Evolutionary conservation across 2,888 invertebrate genomes (phyloP).

Genomic region (Heteromyza rotundicornis): DNA sequence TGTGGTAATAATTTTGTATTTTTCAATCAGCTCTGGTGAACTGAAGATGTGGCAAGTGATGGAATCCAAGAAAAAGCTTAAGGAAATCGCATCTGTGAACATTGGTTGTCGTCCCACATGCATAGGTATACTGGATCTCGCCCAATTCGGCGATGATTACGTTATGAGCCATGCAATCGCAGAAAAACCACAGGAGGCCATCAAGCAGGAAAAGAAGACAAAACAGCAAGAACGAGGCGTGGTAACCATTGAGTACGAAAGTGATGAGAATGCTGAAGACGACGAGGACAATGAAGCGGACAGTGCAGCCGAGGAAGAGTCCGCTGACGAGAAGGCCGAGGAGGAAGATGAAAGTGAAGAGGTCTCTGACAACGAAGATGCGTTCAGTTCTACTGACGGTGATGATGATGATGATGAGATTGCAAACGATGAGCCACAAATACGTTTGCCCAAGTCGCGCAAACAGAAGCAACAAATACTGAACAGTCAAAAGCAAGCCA

Average conservation of each 20-base stretch:
- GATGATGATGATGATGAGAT: conserved; percentile 8
- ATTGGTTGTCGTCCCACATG: conserved; percentile 79
- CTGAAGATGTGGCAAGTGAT: conserved; percentile 73
- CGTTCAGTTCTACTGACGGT: conserved; percentile 1
- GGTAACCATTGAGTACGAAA: conserved; percentile 54
- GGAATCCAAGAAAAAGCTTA: conserved; percentile 47
- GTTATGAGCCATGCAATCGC: conserved; percentile 23
- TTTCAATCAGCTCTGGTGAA: conserved; percentile 71
- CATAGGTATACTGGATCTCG: conserved; percentile 67
- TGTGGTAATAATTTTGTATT: neutral
- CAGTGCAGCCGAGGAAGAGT: conserved; percentile 9
- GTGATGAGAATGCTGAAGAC: conserved; percentile 19
- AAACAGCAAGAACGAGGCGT: conserved; percentile 36
- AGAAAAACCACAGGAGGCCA: conserved; percentile 15
- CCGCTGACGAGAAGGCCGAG: conserved; percentile 18
- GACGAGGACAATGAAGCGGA: neutral
- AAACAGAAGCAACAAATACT: neutral
- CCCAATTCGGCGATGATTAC: conserved; percentile 43
- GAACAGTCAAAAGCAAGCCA: neutral
- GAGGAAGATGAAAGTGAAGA: conserved; percentile 18
- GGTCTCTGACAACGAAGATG: conserved; percentile 6
- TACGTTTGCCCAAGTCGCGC: conserved; percentile 26
- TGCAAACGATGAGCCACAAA: conserved; percentile 21
- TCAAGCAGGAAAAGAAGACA: conserved; percentile 14
- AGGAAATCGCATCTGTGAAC: conserved; percentile 66